Evolutionary conservation across 2,797 vertebrate species (phyloP).

Genomic region (Brachyalestes nurse): DNA sequence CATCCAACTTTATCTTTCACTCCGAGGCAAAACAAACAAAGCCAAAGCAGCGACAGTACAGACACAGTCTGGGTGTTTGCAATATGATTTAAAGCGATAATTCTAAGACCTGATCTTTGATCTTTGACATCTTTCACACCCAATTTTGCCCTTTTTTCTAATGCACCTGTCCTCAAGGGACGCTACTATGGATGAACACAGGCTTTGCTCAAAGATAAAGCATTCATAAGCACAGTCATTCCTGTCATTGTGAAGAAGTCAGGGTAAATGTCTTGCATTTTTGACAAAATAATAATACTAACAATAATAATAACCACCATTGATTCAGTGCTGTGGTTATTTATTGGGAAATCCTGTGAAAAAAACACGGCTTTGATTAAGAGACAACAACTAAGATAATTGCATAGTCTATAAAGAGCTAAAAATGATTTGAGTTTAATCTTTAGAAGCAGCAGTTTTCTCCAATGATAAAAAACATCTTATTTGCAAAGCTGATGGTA

Average conservation of each 20-base stretch:
- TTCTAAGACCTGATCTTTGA: slow-evolving; percentile 7
- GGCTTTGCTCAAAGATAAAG: background rate
- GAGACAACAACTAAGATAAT: too few relatives aligned
- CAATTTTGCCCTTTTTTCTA: too few relatives aligned
- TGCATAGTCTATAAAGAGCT: too few relatives aligned
- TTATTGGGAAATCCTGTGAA: too few relatives aligned
- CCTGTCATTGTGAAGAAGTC: background rate
- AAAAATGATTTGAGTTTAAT: too few relatives aligned
- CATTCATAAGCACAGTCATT: slow-evolving; percentile 20
- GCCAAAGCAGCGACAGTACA: slow-evolving; percentile 11
- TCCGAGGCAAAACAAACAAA: slow-evolving; percentile 34
- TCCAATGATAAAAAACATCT: too few relatives aligned
- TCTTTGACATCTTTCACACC: slow-evolving; percentile 8
- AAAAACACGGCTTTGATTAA: too few relatives aligned
- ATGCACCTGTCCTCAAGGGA: background rate
- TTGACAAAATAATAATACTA: background rate
- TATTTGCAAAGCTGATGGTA: too few relatives aligned
- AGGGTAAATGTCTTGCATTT: background rate
- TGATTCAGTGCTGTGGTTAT: too few relatives aligned
- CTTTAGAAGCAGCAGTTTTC: too few relatives aligned
- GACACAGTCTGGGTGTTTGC: background rate
- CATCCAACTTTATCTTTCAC: slow-evolving; percentile 39
- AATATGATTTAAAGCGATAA: slow-evolving; percentile 29
- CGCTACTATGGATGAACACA: background rate
- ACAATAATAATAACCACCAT: too few relatives aligned